These are phyloP conservation scores for Riptortus pedestris DNA, from an alignment of 1,140 invertebrate genomes.

Conservation along the genomic window DNA sequence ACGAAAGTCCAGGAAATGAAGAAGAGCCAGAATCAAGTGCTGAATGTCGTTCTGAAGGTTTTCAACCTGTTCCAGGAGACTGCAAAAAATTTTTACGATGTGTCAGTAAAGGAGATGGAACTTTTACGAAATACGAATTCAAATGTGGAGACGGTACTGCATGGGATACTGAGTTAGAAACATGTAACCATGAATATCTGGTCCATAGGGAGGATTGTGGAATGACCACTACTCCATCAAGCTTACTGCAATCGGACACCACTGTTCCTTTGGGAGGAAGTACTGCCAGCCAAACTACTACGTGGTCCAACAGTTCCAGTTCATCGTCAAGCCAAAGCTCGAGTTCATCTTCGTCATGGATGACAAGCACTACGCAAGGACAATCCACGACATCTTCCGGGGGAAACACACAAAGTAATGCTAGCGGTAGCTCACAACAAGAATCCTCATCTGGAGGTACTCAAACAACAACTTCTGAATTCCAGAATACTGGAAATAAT, in stretches of 20 bases:
- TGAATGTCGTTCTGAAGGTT: constrained; percentile 48
- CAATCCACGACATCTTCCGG: constrained; percentile 21
- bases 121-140: constrained; percentile 53
- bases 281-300: constrained; percentile 28
- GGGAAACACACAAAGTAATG: constrained; percentile 22
- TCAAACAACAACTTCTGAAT: constrained; percentile 22
- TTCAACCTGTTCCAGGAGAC: constrained; percentile 52
- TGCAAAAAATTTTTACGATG: constrained; percentile 71
- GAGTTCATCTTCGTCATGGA: constrained; percentile 26
- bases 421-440: constrained; percentile 24
- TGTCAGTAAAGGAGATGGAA: constrained; percentile 46
- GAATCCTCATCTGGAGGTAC: constrained; percentile 24
- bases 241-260: constrained; percentile 27
- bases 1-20: constrained; percentile 4
- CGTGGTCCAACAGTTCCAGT: constrained; percentile 25
- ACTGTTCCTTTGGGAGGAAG: constrained; percentile 19
- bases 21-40: constrained; percentile 4
- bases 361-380: constrained; percentile 20
- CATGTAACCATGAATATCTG: constrained; percentile 48
- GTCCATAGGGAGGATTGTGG: constrained; percentile 28
- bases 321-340: constrained; percentile 24
- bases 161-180: constrained; percentile 53
- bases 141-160: constrained; percentile 56
- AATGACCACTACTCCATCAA: constrained; percentile 22
- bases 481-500: constrained; percentile 8